Conservation (phyloP, 2,888 invertebrate species). For the Myopa tessellatipennis region DNA sequence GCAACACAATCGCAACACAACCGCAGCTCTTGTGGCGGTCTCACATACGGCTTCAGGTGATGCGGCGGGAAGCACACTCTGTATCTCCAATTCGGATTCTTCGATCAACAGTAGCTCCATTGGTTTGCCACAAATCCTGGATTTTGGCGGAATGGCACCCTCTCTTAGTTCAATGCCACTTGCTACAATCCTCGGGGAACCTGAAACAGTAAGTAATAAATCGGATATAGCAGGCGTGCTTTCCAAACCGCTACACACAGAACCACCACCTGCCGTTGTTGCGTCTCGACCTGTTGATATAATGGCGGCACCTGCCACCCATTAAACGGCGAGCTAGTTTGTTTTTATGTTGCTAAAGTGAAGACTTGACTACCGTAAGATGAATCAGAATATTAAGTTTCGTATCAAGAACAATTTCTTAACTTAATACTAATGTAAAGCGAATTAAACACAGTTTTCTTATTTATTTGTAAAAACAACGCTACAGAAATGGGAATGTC, state of each 20-base stretch:
- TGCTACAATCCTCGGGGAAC: constrained; percentile 49
- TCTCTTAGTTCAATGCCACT: constrained; percentile 53
- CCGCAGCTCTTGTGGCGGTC: constrained; percentile 61
- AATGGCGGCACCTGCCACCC: neutral
- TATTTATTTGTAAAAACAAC: constrained; percentile 33
- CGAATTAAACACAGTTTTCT: constrained; percentile 4
- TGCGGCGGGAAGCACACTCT: constrained; percentile 11
- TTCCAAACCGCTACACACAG: neutral
- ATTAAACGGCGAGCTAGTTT: constrained; percentile 7
- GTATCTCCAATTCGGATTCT: neutral
- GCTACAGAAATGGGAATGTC: neutral
- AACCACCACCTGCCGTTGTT: neutral
- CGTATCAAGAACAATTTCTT: constrained; percentile 17
- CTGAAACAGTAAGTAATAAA: neutral
- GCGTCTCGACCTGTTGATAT: neutral
- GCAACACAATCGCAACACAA: constrained; percentile 65
- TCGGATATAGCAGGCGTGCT: neutral
- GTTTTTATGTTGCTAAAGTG: constrained; percentile 1
- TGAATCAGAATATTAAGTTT: constrained; percentile 8
- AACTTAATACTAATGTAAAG: neutral
- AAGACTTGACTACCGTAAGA: constrained; percentile 29
- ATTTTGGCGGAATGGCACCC: constrained; percentile 54
- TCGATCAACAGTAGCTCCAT: neutral
- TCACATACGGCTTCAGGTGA: constrained; percentile 47
- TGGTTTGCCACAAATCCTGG: constrained; percentile 41